Evolutionary conservation across 2,113 vertebrate genomes (phyloP), one percentile per base, ranked within the genome.

Genomic region (Erythrolamprus reginae): DNA sequence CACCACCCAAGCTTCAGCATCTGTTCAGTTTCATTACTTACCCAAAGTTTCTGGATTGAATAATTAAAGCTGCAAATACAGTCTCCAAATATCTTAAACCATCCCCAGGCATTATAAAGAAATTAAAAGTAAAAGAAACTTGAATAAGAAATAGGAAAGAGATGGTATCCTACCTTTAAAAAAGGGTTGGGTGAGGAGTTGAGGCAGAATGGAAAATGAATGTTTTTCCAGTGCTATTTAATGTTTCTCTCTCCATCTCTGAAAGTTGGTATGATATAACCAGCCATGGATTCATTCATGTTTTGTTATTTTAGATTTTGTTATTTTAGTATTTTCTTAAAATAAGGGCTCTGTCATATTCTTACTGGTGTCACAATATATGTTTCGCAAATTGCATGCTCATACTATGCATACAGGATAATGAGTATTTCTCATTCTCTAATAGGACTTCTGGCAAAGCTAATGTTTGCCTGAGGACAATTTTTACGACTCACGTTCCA

Each of bases 371-470:
- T 48, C 1, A 10, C 58, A 19, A 3, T 94, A 84, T 47, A 45
- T 55, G 42, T 92, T 91, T 89, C 91, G 91, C 93, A 96, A 24
- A 1, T 4, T 89, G 21, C 82, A 86, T 21, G 3, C 87, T 58
- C 24, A 47, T 1, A 70, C 21, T 26, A 89, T 42, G 91, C 90
- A 53, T 53, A 6, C 42, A 4, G 92, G 95, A 91, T 51, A 77
- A 87, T 58, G 12, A 0, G 1, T 0, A 38, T 85, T 91, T 89
- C 89, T 94, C 56, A 38, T 94, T 93, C 94, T 94, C 88, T 50
- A 88, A 61, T 61, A 84, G 61, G 3, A 23, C 48, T 86, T 90
- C 51, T 90, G 0, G 87, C 48, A 70, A 7, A 95, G 94, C 89
- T 86, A 7, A 2, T 89, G 45, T 88, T 58, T 93, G 91, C 55